These are phyloP conservation scores for Ginglymostoma cirratum DNA, from an alignment of 2,113 vertebrate species.

Conservation along the genomic window DNA sequence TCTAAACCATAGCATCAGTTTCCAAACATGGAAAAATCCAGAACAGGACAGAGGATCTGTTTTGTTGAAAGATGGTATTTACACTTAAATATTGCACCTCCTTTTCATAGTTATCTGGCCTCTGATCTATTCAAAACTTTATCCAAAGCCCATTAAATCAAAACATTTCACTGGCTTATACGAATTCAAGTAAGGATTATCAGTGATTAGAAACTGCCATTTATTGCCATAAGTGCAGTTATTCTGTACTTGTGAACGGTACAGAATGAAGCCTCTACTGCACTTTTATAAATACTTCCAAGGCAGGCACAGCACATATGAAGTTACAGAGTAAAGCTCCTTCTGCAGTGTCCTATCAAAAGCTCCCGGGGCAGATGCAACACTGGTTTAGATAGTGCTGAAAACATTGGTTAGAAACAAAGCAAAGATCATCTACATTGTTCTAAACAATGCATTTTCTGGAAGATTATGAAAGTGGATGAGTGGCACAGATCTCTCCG, in stretches of 20 bases:
- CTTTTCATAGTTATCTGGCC: background rate
- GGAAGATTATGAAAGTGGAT: background rate
- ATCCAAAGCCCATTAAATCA: background rate
- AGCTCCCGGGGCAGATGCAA: background rate
- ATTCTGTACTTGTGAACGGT: background rate
- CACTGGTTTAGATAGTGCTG: background rate
- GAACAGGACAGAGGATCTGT: background rate
- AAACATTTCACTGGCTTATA: background rate
- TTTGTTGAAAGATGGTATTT: constrained; percentile 7
- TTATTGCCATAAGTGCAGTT: constrained; percentile 12
- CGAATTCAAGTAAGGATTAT: background rate
- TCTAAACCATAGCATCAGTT: background rate
- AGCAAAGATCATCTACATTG: background rate
- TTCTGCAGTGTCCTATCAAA: background rate
- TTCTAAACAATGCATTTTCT: background rate
- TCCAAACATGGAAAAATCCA: background rate
- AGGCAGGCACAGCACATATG: background rate
- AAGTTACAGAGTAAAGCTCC: background rate
- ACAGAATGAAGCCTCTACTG: background rate
- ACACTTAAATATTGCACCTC: constrained; percentile 8
- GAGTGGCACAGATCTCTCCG: background rate
- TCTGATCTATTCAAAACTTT: background rate
- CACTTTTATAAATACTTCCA: background rate
- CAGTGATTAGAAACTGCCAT: constrained; percentile 31
- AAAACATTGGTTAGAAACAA: background rate